Evolutionary conservation across 2,888 invertebrate genomes (phyloP).

Genomic region (Congeria kusceri): DNA sequence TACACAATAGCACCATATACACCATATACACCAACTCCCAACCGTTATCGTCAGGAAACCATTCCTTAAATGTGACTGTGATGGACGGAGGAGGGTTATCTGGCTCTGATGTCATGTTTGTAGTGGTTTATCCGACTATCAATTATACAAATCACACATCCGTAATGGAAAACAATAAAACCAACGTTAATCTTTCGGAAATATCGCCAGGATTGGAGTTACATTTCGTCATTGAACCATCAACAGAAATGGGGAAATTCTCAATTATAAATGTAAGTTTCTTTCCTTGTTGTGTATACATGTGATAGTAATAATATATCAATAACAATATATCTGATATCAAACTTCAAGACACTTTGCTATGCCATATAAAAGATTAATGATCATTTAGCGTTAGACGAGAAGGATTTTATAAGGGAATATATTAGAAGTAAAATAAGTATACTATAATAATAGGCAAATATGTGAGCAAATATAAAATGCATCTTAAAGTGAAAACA

Average conservation of each 20-base stretch:
- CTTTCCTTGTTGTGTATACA: too few relatives aligned
- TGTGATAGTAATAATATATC: too few relatives aligned
- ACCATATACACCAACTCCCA: not conserved
- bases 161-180: conserved; percentile 8
- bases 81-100: conserved; percentile 25
- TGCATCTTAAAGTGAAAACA: too few relatives aligned
- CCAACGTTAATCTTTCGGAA: not conserved
- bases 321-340: too few relatives aligned
- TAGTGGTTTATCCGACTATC: conserved; percentile 20
- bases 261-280: conserved; percentile 14
- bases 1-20: conserved; percentile 1
- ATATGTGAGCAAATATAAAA: too few relatives aligned
- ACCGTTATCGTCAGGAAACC: not conserved
- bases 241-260: conserved; percentile 11
- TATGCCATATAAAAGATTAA: too few relatives aligned
- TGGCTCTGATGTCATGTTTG: not conserved
- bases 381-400: too few relatives aligned
- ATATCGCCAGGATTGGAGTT: not conserved
- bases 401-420: too few relatives aligned
- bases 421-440: too few relatives aligned
- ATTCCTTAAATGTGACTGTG: conserved; percentile 14
- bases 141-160: not conserved
- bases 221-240: not conserved
- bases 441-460: too few relatives aligned
- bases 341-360: too few relatives aligned